Base-by-base conservation (phyloP, 2,797 vertebrate species). In the Peromyscus eremicus region DNA sequence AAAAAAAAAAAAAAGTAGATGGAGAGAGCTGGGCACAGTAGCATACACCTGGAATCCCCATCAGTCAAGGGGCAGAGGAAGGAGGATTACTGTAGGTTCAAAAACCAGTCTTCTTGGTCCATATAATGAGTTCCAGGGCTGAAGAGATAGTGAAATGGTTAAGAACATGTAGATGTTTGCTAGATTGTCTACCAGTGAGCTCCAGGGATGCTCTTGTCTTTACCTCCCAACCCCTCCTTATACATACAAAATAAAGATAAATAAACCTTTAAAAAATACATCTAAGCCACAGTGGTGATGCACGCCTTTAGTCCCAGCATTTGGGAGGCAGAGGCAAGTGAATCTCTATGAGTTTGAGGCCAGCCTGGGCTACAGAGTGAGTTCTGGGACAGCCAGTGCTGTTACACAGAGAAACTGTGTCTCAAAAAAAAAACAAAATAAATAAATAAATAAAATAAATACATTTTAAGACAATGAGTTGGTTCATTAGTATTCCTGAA, bases 401-500 rank as follows among this genome's bases (percentile, higher is more conserved):
- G n/a, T n/a, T n/a, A n/a, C n/a, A n/a, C n/a, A n/a, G n/a, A n/a
- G n/a, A n/a, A n/a, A n/a, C n/a, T n/a, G n/a, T n/a, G n/a, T n/a
- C n/a, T n/a, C n/a, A n/a, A n/a, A n/a, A n/a, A n/a, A n/a, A n/a
- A n/a, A n/a, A 71, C 14, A 83, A 55, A 55, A 55, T 34, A 34
- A 80, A 80, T 4, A 3, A 49, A 55, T 12, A 0, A 92, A 75
- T 14, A 80, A 81, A 14, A 8, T 37, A 62, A 29, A 52, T 70
- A n/a, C 6, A 71, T 94, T 84, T 62, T 43, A 90, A 64, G 66
- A 40, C n/a, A 94, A 71, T 80, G 21, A 75, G 27, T 84, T 94
- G 37, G 17, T 60, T 94, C 32, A 68, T 6, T 90, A 46, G 81
- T 40, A 23, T 83, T 71, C 79, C 70, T 73, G 60, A 82, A 71